Percentiles rank a stretch among this genome's conserved stretches.
phyloP scores from a whole-genome alignment of 2,888 invertebrate species.

The Anagyrus pseudococci region DNA sequence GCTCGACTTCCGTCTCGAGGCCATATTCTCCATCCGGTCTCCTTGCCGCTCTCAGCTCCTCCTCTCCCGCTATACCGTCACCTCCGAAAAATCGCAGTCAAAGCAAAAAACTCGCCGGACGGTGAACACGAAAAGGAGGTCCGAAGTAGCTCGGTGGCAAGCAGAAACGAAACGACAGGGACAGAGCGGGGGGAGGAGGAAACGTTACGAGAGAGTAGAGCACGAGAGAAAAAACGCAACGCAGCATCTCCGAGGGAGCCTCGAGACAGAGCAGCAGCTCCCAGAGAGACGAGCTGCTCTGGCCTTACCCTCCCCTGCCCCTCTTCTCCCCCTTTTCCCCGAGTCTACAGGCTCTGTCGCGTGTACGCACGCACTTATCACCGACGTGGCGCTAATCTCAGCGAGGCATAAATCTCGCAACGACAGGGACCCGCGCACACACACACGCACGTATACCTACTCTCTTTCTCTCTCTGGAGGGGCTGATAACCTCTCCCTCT shows the following conservation, averaged over 20 bases:
- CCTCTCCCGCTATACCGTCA: no score
- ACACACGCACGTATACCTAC: not conserved
- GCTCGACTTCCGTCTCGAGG: no score
- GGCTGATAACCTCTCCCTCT: slow-evolving; percentile 34
- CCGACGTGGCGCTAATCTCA: slow-evolving; percentile 31
- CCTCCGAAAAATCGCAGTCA: not conserved
- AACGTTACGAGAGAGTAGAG: not conserved
- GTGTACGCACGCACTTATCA: slow-evolving; percentile 22
- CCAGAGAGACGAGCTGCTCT: no score
- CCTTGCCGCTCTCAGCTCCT: no score
- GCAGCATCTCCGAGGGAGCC: no score
- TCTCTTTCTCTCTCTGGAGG: not conserved
- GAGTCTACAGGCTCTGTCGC: not conserved
- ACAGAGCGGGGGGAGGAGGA: not conserved
- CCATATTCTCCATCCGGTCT: not conserved
- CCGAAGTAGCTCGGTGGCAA: no score
- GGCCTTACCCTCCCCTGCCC: no score
- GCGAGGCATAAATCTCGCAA: slow-evolving; percentile 32
- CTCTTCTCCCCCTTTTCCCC: no score
- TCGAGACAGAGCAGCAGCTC: no score
- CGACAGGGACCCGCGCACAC: slow-evolving; percentile 14
- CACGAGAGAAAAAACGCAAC: not conserved
- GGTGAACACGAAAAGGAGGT: not conserved
- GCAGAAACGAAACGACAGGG: not conserved
- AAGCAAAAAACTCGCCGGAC: not conserved